Percentiles rank a stretch among this genome's conserved stretches.
Evolutionary conservation across 2,888 invertebrate genomes (phyloP).

Genomic region (Parthenolecanium corni): DNA sequence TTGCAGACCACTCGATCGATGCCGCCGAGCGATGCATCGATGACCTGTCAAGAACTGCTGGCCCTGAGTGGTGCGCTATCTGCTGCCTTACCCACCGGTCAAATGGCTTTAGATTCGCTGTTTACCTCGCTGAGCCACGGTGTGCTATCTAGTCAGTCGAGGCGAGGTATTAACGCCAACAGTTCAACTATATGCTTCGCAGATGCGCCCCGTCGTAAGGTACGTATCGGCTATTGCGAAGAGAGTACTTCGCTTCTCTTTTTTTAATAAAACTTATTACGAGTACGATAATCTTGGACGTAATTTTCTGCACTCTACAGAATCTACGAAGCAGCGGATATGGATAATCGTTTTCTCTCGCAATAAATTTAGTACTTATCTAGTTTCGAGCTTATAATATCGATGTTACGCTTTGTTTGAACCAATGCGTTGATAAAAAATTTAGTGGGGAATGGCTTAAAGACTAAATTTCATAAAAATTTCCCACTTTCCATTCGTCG

Average conservation of each 20-base stretch:
- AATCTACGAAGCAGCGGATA: too few relatives aligned
- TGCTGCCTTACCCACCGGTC: slow-evolving; percentile 79
- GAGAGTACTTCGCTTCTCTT: not conserved
- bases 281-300: too few relatives aligned
- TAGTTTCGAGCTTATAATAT: too few relatives aligned
- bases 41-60: slow-evolving; percentile 80
- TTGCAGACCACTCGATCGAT: slow-evolving; percentile 13
- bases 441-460: too few relatives aligned
- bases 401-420: too few relatives aligned
- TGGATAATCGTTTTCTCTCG: too few relatives aligned
- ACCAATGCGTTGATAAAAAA: too few relatives aligned
- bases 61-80: slow-evolving; percentile 86
- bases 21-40: slow-evolving; percentile 35
- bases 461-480: too few relatives aligned
- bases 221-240: not conserved
- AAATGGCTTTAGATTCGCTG: slow-evolving; percentile 59
- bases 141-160: slow-evolving; percentile 15
- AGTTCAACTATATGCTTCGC: slow-evolving; percentile 25
- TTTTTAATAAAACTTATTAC: not conserved
- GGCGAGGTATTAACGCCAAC: slow-evolving; percentile 2
- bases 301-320: not conserved
- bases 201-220: slow-evolving; percentile 15
- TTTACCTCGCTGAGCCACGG: slow-evolving; percentile 66
- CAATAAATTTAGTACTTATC: too few relatives aligned
- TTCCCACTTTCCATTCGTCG: too few relatives aligned